Evolutionary conservation across 2,113 vertebrate species (phyloP).

Genomic region (Myrmecobius fasciatus): DNA sequence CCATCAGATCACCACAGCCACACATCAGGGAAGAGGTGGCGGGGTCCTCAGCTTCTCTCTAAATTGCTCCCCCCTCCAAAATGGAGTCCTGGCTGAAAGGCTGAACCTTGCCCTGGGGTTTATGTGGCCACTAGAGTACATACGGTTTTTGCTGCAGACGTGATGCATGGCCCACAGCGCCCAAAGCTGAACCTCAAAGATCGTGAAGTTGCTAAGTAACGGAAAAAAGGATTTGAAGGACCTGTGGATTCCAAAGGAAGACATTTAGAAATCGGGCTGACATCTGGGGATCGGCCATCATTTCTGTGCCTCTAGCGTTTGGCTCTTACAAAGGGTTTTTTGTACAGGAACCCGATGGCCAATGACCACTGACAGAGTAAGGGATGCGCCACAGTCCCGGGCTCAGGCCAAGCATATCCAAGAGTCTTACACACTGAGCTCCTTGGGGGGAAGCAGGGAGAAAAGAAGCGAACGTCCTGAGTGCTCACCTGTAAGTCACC

Average conservation of each 20-base stretch:
- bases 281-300: not conserved
- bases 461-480: not conserved
- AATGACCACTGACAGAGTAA: not conserved
- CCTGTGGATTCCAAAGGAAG: conserved; percentile 80
- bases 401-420: not conserved
- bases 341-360: not conserved
- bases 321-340: not conserved
- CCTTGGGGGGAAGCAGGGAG: not conserved
- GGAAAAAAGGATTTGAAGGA: conserved; percentile 98
- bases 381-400: not conserved
- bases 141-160: conserved; percentile 98
- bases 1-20: not conserved
- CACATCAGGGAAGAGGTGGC: not conserved
- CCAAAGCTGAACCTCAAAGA: conserved; percentile 96
- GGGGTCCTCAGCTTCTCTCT: not conserved
- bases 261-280: conserved; percentile 40
- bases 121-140: conserved; percentile 72
- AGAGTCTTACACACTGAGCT: not conserved
- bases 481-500: conserved; percentile 89
- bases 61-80: not conserved
- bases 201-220: conserved; percentile 93
- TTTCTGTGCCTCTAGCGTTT: not conserved
- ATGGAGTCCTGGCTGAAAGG: not conserved
- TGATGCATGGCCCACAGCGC: conserved; percentile 99
- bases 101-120: not conserved